phyloP scores from a whole-genome alignment of 2,113 vertebrate species.

The Phalacrocorax pelagicus region DNA sequence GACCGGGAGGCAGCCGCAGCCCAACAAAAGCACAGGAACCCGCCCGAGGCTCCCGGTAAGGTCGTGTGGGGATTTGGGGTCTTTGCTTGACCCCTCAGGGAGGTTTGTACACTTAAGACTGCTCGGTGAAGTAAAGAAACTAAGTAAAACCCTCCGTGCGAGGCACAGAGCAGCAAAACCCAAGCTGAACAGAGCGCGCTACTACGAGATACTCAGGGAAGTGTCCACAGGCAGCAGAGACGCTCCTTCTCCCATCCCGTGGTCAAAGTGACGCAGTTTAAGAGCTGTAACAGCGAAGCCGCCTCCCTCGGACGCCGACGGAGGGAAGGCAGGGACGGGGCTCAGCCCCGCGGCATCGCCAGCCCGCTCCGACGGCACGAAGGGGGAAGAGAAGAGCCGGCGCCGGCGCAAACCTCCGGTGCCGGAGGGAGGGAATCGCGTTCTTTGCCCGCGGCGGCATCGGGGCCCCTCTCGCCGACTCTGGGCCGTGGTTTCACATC shows the following conservation, averaged over 20 bases:
- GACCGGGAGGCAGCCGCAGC: not conserved
- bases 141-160: rapidly evolving
- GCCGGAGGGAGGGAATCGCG: not conserved
- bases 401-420: not conserved
- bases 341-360: not conserved
- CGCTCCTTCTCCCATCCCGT: rapidly evolving
- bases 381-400: not conserved
- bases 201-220: too few species aligned
- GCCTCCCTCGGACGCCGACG: rapidly evolving
- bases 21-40: not conserved
- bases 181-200: not conserved
- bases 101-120: not conserved
- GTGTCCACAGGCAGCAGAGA: not conserved
- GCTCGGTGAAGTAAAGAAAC: not conserved
- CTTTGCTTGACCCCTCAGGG: not conserved
- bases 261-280: not conserved
- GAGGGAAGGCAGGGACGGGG: not conserved
- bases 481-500: not conserved
- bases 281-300: not conserved
- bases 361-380: rapidly evolving
- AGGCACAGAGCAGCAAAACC: not conserved
- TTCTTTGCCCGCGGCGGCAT: not conserved
- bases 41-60: not conserved
- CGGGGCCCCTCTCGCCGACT: not conserved
- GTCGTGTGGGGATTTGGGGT: rapidly evolving